Conservation (phyloP, 2,113 vertebrate genomes). For the Todiramphus chloris region DNA sequence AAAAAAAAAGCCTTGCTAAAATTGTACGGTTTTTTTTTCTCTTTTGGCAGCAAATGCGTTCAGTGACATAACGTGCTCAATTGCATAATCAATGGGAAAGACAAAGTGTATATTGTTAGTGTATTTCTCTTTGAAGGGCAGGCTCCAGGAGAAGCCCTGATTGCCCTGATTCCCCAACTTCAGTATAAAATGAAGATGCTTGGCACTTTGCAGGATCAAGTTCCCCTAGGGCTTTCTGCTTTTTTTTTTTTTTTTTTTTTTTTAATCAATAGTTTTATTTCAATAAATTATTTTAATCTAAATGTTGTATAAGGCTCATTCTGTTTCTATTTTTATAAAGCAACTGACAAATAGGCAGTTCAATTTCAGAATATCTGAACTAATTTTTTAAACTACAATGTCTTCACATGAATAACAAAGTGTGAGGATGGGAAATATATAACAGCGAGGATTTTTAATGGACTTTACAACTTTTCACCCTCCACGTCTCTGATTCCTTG, state of each 20-base stretch:
- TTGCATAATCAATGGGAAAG: conserved; percentile 48
- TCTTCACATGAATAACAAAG: not conserved
- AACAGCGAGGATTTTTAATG: not conserved
- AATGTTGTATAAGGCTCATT: not conserved
- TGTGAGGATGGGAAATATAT: fast-evolving
- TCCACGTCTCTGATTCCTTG: not conserved
- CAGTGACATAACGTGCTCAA: conserved; percentile 46
- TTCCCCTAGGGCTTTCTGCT: not conserved
- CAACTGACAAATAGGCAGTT: not conserved
- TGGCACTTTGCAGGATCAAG: not conserved
- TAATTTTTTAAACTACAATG: not conserved
- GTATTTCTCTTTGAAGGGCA: conserved; percentile 22
- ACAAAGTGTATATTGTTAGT: conserved; percentile 21
- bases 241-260: not conserved
- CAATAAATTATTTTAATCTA: not conserved
- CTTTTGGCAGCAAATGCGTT: not conserved
- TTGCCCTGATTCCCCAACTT: not conserved
- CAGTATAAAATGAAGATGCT: not conserved
- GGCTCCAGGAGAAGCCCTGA: not conserved
- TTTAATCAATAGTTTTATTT: not conserved
- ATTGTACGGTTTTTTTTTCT: fast-evolving
- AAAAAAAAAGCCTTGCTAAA: not conserved
- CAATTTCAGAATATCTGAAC: not conserved
- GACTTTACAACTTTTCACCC: conserved; percentile 8
- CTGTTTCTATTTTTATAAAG: not conserved